Evolutionary conservation across 2,888 invertebrate species (phyloP).

Genomic region (Tortrix viridana): DNA sequence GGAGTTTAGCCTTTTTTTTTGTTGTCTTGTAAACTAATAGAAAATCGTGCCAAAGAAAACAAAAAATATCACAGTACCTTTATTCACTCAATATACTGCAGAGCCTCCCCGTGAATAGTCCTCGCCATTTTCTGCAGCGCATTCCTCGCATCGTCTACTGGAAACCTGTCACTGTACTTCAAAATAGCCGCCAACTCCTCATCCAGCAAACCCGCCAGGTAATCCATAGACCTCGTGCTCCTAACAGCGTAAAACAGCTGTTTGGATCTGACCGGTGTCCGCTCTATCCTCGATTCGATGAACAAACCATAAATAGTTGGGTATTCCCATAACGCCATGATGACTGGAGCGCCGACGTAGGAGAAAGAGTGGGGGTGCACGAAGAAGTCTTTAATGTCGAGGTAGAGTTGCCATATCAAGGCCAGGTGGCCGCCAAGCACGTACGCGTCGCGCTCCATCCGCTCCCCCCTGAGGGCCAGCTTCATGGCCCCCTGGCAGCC

Average conservation of each 20-base stretch:
- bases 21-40: too few species aligned
- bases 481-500: constrained; percentile 78
- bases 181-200: constrained; percentile 67
- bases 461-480: constrained; percentile 57
- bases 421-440: constrained; percentile 72
- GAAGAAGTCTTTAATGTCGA: constrained; percentile 76
- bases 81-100: constrained; percentile 68
- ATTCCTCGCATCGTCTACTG: constrained; percentile 65
- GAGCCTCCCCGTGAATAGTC: constrained; percentile 66
- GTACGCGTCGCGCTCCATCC: constrained; percentile 68
- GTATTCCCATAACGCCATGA: constrained; percentile 73
- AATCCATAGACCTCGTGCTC: constrained; percentile 69
- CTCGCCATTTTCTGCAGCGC: constrained; percentile 74
- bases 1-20: too few species aligned
- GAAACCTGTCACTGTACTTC: constrained; percentile 63
- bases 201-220: constrained; percentile 62
- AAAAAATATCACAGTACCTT: constrained; percentile 15
- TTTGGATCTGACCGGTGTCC: constrained; percentile 61
- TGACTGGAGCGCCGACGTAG: constrained; percentile 69
- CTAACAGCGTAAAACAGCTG: constrained; percentile 71
- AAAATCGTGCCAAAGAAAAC: neutral
- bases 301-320: constrained; percentile 70
- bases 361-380: constrained; percentile 73
- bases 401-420: constrained; percentile 73
- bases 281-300: constrained; percentile 61